phyloP scores from a whole-genome alignment of 2,113 vertebrate species.

The Cyprinodon variegatus region DNA sequence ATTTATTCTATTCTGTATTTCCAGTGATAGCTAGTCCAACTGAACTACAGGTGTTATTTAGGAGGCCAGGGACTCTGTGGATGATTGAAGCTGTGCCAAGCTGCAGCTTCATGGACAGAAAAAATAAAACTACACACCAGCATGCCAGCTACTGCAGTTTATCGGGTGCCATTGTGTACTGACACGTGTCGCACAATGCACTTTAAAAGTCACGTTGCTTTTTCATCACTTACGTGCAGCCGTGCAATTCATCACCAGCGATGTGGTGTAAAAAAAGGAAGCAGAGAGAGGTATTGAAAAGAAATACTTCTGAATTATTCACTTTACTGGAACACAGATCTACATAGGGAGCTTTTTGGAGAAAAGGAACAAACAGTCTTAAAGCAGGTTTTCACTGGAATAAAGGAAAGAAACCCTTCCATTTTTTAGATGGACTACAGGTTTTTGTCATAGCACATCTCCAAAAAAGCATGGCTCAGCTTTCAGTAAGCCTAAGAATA shows the following conservation, averaged over 20 bases:
- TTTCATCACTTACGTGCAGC: not conserved
- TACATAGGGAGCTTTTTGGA: not conserved
- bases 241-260: not conserved
- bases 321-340: slow-evolving; percentile 2
- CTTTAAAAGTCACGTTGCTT: slow-evolving; percentile 4
- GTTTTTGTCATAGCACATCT: not conserved
- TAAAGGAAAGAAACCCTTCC: not conserved
- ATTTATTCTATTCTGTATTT: not conserved
- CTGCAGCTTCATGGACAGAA: not conserved
- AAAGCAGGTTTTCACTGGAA: not conserved
- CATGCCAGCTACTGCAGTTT: not conserved
- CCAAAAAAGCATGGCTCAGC: slow-evolving; percentile 16
- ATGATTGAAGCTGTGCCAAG: not conserved
- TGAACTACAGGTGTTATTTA: not conserved
- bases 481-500: slow-evolving; percentile 20
- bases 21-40: not conserved
- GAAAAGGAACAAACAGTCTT: not conserved
- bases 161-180: not conserved
- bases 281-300: slow-evolving; percentile 21
- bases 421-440: not conserved
- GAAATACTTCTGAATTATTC: slow-evolving; percentile 32
- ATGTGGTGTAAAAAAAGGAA: slow-evolving; percentile 38
- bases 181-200: not conserved
- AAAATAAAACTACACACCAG: not conserved
- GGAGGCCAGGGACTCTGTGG: not conserved